Evolutionary conservation across 2,113 vertebrate genomes (phyloP).

Genomic region (Myiopsitta monachus): DNA sequence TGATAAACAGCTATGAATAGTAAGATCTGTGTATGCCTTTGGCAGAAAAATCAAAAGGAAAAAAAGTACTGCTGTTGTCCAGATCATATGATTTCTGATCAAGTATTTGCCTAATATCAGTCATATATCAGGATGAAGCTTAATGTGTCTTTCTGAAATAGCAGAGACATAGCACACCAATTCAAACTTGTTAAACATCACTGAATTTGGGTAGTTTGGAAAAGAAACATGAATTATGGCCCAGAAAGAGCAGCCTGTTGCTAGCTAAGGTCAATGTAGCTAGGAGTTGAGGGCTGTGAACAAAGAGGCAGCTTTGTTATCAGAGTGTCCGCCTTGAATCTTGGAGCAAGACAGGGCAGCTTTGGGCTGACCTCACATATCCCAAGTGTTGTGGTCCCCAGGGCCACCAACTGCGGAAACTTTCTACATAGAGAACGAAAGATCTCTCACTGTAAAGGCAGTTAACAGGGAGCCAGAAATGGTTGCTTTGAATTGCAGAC

Average conservation of each 20-base stretch:
- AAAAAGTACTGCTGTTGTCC: not conserved
- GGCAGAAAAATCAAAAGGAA: not conserved
- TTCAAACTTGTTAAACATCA: not conserved
- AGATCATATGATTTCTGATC: not conserved
- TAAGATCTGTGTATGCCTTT: not conserved
- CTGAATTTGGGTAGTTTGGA: not conserved
- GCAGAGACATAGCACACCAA: not conserved
- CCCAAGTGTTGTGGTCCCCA: not conserved
- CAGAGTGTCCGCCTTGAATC: not conserved
- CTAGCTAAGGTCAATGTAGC: not conserved
- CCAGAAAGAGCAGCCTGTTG: not conserved
- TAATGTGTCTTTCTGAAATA: not conserved
- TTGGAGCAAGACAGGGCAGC: not conserved
- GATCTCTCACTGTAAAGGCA: not conserved
- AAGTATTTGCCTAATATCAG: not conserved
- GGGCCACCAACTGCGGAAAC: not conserved
- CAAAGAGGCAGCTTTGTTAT: not conserved
- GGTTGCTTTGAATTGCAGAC: not conserved
- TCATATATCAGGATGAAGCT: not conserved
- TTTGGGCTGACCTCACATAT: not conserved
- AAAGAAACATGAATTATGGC: not conserved
- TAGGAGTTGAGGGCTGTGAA: not conserved
- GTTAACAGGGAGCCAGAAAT: not conserved
- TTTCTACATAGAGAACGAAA: not conserved
- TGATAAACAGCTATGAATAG: not conserved